Percentiles rank a stretch among this genome's conserved stretches.
Conservation (phyloP, 2,888 invertebrate genomes). For the Opisthograptis luteolata region DNA sequence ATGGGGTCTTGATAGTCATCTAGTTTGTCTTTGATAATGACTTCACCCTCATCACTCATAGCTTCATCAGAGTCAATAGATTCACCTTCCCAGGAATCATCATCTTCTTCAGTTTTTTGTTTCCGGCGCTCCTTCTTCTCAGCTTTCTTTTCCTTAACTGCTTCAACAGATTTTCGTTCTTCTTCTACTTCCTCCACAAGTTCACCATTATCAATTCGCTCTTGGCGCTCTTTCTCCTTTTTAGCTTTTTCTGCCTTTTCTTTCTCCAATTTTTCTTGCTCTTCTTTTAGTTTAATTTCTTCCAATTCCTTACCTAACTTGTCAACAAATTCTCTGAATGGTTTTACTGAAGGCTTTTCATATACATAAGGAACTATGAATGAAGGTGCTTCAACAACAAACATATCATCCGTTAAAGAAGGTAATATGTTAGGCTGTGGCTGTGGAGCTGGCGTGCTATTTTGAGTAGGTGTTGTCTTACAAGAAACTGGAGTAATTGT, state of each 20-base stretch:
- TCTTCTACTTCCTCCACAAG: conserved; percentile 44
- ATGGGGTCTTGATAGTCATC: conserved; percentile 81
- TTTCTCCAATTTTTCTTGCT: conserved; percentile 63
- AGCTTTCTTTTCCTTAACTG: conserved; percentile 58
- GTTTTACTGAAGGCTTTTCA: conserved; percentile 94
- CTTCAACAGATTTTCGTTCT: conserved; percentile 52
- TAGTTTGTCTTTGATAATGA: conserved; percentile 84
- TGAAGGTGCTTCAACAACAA: conserved; percentile 95
- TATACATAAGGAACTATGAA: conserved; percentile 97
- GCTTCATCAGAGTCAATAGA: conserved; percentile 80
- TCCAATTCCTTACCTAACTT: conserved; percentile 87
- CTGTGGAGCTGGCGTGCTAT: conserved; percentile 49
- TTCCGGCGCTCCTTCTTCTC: conserved; percentile 65
- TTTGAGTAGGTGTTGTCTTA: conserved; percentile 47
- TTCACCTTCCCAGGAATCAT: conserved; percentile 86
- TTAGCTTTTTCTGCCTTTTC: conserved; percentile 65
- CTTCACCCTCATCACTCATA: conserved; percentile 73
- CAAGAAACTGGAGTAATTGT: conserved; percentile 81
- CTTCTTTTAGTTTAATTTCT: conserved; percentile 69
- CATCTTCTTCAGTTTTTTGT: conserved; percentile 79
- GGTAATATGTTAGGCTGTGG: conserved; percentile 86
- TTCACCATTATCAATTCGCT: conserved; percentile 63
- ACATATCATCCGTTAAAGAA: conserved; percentile 95
- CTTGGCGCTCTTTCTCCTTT: conserved; percentile 74
- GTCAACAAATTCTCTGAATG: conserved; percentile 89